These are phyloP conservation scores for Monochamus alternatus DNA, from an alignment of 2,888 invertebrate genomes.

Conservation along the genomic window DNA sequence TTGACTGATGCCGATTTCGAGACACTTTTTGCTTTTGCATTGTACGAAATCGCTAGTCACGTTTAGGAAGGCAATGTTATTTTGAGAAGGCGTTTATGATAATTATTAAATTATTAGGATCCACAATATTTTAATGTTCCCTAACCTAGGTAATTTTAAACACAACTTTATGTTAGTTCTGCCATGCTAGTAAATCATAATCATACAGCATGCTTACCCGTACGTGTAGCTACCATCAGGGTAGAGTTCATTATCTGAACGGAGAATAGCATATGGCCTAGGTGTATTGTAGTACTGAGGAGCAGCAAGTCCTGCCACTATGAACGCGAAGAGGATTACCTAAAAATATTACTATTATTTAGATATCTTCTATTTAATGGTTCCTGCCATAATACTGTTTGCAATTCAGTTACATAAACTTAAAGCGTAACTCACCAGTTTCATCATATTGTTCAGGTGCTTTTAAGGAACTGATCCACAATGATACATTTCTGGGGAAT, in stretches of 20 bases:
- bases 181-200: no score
- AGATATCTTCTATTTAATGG: not conserved
- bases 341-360: not conserved
- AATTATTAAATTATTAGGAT: no score
- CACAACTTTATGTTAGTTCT: no score
- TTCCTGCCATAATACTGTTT: not conserved
- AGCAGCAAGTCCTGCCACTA: slow-evolving; percentile 26
- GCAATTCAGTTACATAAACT: not conserved
- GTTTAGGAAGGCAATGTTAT: no score
- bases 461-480: slow-evolving; percentile 13
- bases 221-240: slow-evolving; percentile 34
- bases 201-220: slow-evolving; percentile 19
- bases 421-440: slow-evolving; percentile 18
- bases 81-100: no score
- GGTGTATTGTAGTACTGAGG: not conserved
- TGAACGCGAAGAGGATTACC: slow-evolving; percentile 25
- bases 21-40: no score
- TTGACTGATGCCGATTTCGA: no score
- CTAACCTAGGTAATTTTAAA: no score
- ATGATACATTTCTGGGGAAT: slow-evolving; percentile 12
- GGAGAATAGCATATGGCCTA: slow-evolving; percentile 10
- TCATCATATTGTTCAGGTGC: slow-evolving; percentile 18
- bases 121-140: no score
- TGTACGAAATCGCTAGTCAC: no score
- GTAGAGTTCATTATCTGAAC: slow-evolving; percentile 29